These are phyloP conservation scores for Aphis gossypii DNA, from an alignment of 1,140 invertebrate species.

Conservation along the genomic window DNA sequence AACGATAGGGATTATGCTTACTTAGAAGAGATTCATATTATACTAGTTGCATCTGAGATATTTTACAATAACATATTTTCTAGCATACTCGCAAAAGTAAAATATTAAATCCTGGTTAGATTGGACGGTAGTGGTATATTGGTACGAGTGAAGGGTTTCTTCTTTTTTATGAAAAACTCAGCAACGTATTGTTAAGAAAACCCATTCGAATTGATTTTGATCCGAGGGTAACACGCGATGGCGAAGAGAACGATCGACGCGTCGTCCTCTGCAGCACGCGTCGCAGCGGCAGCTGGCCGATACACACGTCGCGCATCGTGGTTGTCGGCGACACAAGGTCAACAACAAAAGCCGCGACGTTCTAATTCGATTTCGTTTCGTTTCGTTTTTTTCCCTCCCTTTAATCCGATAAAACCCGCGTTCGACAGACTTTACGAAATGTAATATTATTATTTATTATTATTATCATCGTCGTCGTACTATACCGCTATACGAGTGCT, in stretches of 20 bases:
- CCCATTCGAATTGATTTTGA: background rate
- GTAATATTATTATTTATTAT: conserved; percentile 26
- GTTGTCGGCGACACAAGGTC: conserved; percentile 8
- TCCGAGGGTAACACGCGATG: background rate
- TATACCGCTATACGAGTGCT: background rate
- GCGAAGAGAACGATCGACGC: background rate
- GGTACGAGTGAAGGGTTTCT: too few species aligned
- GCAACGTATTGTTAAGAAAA: background rate
- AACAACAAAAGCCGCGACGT: background rate
- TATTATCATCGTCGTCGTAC: background rate
- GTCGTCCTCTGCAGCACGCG: background rate
- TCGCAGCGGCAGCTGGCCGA: background rate
- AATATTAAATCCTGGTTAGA: background rate
- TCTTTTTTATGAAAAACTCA: background rate
- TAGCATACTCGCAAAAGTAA: background rate
- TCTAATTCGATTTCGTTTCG: conserved; percentile 22
- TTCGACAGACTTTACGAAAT: background rate
- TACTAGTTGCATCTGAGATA: background rate
- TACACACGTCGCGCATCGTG: background rate
- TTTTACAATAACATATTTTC: background rate
- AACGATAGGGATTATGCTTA: background rate
- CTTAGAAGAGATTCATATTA: background rate
- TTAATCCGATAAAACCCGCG: conserved; percentile 21
- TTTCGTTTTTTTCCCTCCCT: background rate
- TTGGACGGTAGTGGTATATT: too few species aligned